Evolutionary conservation across 2,888 invertebrate species (phyloP).

Genomic region (Drosophila mettleri): DNA sequence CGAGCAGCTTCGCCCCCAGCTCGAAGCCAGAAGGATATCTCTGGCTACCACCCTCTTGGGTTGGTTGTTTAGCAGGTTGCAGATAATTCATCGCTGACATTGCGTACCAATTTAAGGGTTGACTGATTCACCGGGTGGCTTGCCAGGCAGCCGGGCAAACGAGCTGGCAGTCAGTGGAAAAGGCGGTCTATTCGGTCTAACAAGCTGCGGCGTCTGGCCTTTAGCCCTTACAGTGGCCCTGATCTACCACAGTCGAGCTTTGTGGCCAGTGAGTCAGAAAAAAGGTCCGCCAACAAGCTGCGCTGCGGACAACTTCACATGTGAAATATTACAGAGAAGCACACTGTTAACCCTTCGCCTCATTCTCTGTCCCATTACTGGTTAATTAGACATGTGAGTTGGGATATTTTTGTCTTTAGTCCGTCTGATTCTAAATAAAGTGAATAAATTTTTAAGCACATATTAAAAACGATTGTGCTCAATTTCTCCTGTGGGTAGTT

Average conservation of each 20-base stretch:
- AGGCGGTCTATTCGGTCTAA: slow-evolving; percentile 48
- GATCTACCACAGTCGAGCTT: slow-evolving; percentile 48
- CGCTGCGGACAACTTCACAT: slow-evolving; percentile 56
- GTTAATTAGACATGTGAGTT: slow-evolving; percentile 80
- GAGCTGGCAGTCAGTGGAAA: slow-evolving; percentile 15
- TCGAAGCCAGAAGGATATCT: neutral
- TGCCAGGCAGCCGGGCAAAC: slow-evolving; percentile 14
- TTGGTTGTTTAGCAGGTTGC: slow-evolving; percentile 80
- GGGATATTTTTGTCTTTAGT: slow-evolving; percentile 44
- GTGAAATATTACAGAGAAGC: slow-evolving; percentile 31
- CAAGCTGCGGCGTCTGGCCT: slow-evolving; percentile 65
- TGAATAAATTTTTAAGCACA: slow-evolving; percentile 73
- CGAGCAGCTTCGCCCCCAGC: slow-evolving; percentile 21
- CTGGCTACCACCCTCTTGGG: slow-evolving; percentile 38
- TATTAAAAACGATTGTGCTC: slow-evolving; percentile 50
- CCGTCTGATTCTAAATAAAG: slow-evolving; percentile 45
- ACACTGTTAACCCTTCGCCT: slow-evolving; percentile 29
- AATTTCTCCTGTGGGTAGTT: slow-evolving; percentile 53
- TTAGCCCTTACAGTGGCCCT: slow-evolving; percentile 52
- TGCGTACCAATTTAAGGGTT: slow-evolving; percentile 81
- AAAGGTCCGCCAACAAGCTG: slow-evolving; percentile 72
- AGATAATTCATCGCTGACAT: slow-evolving; percentile 82
- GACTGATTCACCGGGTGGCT: slow-evolving; percentile 68
- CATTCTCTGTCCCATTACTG: slow-evolving; percentile 30
- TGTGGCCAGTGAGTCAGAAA: slow-evolving; percentile 75